Evolutionary conservation across 2,888 invertebrate species (phyloP), one percentile per base, ranked within the genome.

Genomic region (Bedellia somnulentella): DNA sequence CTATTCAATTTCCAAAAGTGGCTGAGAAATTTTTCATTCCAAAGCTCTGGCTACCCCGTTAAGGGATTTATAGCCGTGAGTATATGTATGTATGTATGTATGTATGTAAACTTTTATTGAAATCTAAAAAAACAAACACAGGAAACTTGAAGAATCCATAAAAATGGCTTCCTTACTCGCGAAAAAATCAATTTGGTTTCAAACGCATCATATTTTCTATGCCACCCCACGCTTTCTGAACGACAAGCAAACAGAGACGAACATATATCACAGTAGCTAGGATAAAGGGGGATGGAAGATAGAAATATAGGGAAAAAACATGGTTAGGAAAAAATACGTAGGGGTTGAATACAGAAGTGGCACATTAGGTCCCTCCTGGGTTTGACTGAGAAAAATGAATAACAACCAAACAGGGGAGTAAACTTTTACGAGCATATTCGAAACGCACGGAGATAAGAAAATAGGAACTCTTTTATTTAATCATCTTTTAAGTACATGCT

Each of bases 151-250:
- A n/a, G n/a, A n/a, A 18, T 18, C 45, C 42, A 50, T 59, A 61
- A 64, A 24, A 63, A 71, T 67, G 66, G 63, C 64, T 47, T 56
- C 64, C 56, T 64, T 60, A 66, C 54, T 63, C 57, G 61, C 59
- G 54, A 48, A 47, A 71, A 68, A 73, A 73, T 70, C 71, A 71
- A 73, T 73, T 73, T 68, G 58, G 57, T 51, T 63, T 60, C 55
- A 60, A 67, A 67, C 68, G 67, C 66, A 73, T 71, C 73, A 75
- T 71, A 73, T 70, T 73, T 70, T 66, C 54, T 56, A 47, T 40
- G 51, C 66, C 71, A 67, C 73, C 68, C 70, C 59, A 62, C 59
- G 55, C 55, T 44, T 45, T 34, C n/a, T 38, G 35, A 38, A 44
- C 55, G 60, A 64, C 64, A 64, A 52, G 38, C 49, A 2, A 44